Conservation (phyloP, 1,140 invertebrate genomes). For the Cydia splendana region DNA sequence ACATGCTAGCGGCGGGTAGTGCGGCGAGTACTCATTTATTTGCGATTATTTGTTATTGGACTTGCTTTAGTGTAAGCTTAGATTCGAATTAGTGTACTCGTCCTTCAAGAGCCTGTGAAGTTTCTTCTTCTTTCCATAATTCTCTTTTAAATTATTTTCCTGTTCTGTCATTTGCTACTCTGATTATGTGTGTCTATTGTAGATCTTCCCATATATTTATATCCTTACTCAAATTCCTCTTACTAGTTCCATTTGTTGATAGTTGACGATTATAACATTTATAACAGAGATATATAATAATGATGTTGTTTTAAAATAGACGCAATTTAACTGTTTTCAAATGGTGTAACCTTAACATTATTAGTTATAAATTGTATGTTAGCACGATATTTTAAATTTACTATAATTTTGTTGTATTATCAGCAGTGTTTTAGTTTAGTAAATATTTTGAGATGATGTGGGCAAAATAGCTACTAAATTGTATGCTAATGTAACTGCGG, state of each 20-base stretch:
- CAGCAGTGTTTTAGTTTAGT: slow-evolving; percentile 30
- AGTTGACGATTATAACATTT: not conserved
- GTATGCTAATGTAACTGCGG: not conserved
- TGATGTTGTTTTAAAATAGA: not conserved
- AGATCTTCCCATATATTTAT: slow-evolving; percentile 36
- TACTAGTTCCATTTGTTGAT: slow-evolving; percentile 10
- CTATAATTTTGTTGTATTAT: slow-evolving; percentile 33
- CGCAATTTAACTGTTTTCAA: not conserved
- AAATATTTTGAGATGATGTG: not conserved
- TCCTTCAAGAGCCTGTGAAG: slow-evolving; percentile 43
- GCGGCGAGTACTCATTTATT: slow-evolving; percentile 75
- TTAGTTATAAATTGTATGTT: slow-evolving; percentile 6
- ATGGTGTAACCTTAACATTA: slow-evolving; percentile 1
- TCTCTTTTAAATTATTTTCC: not conserved
- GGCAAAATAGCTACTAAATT: not conserved
- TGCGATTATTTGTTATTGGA: slow-evolving; percentile 68
- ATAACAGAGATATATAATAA: not conserved
- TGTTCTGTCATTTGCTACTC: not conserved
- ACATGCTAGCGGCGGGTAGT: slow-evolving; percentile 58
- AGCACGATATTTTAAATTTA: not conserved
- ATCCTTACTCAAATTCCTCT: slow-evolving; percentile 36
- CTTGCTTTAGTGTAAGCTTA: slow-evolving; percentile 60
- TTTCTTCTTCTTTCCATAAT: not conserved
- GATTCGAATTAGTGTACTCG: slow-evolving; percentile 59
- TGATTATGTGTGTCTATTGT: not conserved